Percentiles rank a stretch among this genome's conserved stretches.
phyloP scores from a whole-genome alignment of 35 echinoderm and acorn worm species.

The Apostichopus parvimensis region DNA sequence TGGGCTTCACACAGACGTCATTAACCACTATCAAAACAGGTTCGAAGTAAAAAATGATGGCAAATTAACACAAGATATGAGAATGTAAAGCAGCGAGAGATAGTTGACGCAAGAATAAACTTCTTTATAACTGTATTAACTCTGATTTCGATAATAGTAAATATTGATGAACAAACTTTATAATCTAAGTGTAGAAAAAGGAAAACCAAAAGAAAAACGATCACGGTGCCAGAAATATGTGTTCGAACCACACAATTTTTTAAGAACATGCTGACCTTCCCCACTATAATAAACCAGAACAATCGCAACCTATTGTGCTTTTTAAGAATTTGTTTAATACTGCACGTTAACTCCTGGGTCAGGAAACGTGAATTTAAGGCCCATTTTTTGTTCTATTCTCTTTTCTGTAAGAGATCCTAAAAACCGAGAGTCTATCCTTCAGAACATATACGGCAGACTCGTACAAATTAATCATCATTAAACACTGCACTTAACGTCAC shows the following conservation, averaged over 20 bases:
- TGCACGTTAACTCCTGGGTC: not conserved
- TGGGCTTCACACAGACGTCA: no score
- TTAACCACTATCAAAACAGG: no score
- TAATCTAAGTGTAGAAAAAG: slow-evolving; percentile 44
- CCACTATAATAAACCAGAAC: not conserved
- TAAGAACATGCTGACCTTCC: not conserved
- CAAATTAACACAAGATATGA: no score
- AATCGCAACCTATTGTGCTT: no score
- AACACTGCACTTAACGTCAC: no score
- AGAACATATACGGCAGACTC: no score
- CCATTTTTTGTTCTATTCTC: no score
- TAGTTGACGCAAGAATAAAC: slow-evolving; percentile 12
- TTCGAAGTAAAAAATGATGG: no score
- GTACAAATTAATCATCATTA: no score
- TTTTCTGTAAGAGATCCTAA: no score
- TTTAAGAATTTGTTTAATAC: not conserved
- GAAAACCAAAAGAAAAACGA: slow-evolving; percentile 10
- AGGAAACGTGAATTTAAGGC: not conserved
- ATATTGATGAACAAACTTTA: slow-evolving; percentile 32
- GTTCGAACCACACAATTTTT: not conserved
- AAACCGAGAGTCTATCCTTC: no score
- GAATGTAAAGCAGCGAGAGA: not conserved
- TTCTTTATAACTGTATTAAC: slow-evolving; percentile 48
- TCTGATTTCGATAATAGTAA: slow-evolving; percentile 37
- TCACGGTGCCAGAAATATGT: slow-evolving; percentile 9